Base-by-base conservation (phyloP, 2,113 vertebrate genomes). In the Gymnocephalus cernua region DNA sequence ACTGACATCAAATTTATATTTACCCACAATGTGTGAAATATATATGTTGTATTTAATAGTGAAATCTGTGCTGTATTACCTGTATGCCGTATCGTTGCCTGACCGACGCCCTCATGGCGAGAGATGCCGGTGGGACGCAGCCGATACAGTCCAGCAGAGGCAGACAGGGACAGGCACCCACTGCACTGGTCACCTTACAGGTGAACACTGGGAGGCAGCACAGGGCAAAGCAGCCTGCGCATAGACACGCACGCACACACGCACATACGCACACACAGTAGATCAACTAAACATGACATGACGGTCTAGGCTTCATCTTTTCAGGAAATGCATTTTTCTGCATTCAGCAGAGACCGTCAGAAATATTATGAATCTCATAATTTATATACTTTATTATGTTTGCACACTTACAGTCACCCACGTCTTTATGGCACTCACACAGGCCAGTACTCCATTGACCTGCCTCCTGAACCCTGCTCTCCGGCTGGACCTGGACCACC, bases 121-220 rank as follows among this genome's bases (percentile, higher is more conserved):
- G 83, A 6, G 94, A 92, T 15, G 93, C 92, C 3, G 95, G 91
- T 0, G 93, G 84, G 0, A 93, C 93, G 47, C 93, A 95, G 54
- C 93, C 77, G 0, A 94, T 69, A 41, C 92, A 94, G 78, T 94
- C 94, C 84, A 95, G 81, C 79, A 95, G 84, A 23, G 93, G 92
- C 58, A 95, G 88, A 59, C 92, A 94, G 1, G 89, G 83, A 74
- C 91, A 94, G 0, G 68, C 91, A 12, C 92, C 94, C 13, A 84
- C 86, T 0, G 84, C 88, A 12, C 78, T 82, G 70, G 90, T 93
- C 70, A 89, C 93, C 84, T 94, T 93, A 83, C 95, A 94, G 56
- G 93, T 93, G 67, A 95, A 95, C 70, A 95, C 80, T 32, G 93
- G 93, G 77, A 96, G 87, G 83, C 95, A 95, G 90, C 94, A 95